Percentiles rank a stretch among this genome's conserved stretches.
phyloP scores from a whole-genome alignment of 2,113 vertebrate genomes.

The Spermophilus dauricus region DNA sequence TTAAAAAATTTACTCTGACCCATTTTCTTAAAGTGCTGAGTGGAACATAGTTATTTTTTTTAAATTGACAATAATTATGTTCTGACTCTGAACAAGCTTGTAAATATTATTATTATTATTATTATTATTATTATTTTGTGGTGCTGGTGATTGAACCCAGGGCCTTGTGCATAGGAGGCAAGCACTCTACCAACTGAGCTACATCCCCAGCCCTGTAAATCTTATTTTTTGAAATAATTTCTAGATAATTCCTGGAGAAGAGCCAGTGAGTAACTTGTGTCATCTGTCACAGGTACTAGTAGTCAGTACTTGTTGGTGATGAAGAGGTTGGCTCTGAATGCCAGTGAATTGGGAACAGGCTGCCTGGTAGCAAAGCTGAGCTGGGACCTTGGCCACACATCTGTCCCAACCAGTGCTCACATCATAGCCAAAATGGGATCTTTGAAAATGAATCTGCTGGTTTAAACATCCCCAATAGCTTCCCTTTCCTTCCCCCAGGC shows the following conservation, averaged over 20 bases:
- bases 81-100: too few species aligned
- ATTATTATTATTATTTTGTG: too few species aligned
- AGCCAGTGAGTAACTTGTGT: background rate
- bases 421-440: background rate
- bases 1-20: background rate
- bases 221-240: constrained; percentile 47
- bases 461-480: background rate
- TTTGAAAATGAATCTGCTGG: background rate
- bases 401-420: background rate
- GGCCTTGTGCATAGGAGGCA: too few species aligned
- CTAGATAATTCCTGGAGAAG: background rate
- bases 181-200: too few species aligned
- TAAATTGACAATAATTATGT: background rate
- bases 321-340: background rate
- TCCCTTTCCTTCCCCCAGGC: background rate
- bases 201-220: background rate
- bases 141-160: too few species aligned
- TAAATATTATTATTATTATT: too few species aligned
- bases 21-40: background rate
- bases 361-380: background rate
- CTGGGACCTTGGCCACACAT: background rate
- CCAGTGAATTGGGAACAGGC: background rate
- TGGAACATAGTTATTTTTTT: background rate
- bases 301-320: background rate
- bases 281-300: background rate